phyloP scores from a whole-genome alignment of 2,113 vertebrate species.

The Platanista minor region DNA sequence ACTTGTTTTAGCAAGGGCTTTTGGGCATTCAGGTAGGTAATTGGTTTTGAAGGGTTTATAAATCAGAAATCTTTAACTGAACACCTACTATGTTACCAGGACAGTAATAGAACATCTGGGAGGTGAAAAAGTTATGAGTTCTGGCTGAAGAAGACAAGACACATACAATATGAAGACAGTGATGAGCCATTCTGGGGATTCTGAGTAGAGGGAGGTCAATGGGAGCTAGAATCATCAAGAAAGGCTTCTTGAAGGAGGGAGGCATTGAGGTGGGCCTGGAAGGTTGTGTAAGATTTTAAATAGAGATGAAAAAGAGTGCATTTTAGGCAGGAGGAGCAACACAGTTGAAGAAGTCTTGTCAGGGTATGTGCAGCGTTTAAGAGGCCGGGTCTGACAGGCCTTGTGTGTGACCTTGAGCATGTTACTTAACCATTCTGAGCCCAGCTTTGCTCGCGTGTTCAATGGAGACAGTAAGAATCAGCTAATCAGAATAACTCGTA shows the following conservation, averaged over 20 bases:
- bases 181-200: background rate
- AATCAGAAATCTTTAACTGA: background rate
- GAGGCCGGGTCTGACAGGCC: accelerated
- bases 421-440: background rate
- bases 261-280: background rate
- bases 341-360: background rate
- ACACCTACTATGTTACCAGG: background rate
- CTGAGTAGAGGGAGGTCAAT: background rate
- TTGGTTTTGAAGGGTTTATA: background rate
- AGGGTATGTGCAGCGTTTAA: background rate
- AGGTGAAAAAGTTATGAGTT: background rate
- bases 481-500: background rate
- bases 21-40: background rate
- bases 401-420: background rate
- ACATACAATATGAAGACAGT: background rate
- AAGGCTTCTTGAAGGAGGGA: background rate
- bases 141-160: background rate
- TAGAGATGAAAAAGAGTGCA: background rate
- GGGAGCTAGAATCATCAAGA: background rate
- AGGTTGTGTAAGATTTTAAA: background rate
- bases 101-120: background rate
- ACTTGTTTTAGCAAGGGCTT: background rate
- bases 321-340: background rate
- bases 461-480: background rate
- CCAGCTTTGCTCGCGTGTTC: background rate